A percentile compares a stretch with the other conserved stretches of the same genome.
Conservation (phyloP, 2,797 vertebrate species). For the Psittacula echo region DNA sequence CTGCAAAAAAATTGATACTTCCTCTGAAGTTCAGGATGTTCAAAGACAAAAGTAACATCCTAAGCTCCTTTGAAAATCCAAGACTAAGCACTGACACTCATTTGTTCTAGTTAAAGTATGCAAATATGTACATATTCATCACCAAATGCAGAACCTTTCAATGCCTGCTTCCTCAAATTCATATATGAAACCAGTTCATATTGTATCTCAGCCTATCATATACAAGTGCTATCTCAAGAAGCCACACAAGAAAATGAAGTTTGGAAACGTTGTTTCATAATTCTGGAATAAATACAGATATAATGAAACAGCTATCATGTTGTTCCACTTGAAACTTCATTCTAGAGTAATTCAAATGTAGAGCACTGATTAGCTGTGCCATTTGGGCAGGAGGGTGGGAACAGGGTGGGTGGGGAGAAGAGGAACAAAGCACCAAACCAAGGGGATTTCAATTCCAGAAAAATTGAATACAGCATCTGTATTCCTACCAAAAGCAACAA, state of each 20-base stretch:
- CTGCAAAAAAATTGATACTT: background rate
- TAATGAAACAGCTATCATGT: conserved; percentile 18
- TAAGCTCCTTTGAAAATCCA: background rate
- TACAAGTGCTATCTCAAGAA: conserved; percentile 17
- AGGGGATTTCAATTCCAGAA: background rate
- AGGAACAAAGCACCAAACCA: background rate
- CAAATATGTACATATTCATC: background rate
- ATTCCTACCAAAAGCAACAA: background rate
- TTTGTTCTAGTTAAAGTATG: conserved; percentile 36
- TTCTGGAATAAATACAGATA: conserved; percentile 8
- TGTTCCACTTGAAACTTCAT: conserved; percentile 36
- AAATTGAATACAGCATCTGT: background rate
- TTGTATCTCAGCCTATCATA: background rate
- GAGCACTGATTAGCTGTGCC: background rate
- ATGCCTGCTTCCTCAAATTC: conserved; percentile 26
- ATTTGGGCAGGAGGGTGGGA: background rate
- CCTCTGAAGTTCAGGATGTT: background rate
- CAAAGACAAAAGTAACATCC: conserved; percentile 20
- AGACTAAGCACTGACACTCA: background rate
- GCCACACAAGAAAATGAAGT: conserved; percentile 13
- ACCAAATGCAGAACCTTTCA: background rate
- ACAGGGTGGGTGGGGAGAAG: background rate
- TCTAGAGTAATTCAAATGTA: background rate
- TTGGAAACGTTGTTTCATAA: background rate
- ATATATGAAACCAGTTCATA: conserved; percentile 7